Evolutionary conservation across 1,140 invertebrate species (phyloP).

Genomic region (Ostrea edulis): DNA sequence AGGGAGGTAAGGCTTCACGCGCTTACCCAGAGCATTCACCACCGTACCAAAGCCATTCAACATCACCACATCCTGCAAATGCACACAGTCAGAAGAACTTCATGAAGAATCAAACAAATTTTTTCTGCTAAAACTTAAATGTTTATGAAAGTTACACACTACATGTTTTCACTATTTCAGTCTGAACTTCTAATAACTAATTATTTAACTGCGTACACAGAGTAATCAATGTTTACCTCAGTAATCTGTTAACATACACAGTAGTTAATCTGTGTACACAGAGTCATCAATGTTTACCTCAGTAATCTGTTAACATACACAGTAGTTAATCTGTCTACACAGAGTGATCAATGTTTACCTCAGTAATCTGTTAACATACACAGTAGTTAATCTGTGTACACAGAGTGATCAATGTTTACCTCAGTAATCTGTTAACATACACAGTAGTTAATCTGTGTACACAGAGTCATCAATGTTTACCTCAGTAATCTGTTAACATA

Average conservation of each 20-base stretch:
- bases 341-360: constrained; percentile 82
- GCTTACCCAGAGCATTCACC: constrained; percentile 97
- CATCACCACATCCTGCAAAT: constrained; percentile 96
- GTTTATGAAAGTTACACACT: too few species aligned
- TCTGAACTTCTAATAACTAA: too few species aligned
- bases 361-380: constrained; percentile 94
- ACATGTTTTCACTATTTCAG: too few species aligned
- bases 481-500: constrained; percentile 96
- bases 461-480: constrained; percentile 78
- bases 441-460: too few species aligned
- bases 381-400: too few species aligned
- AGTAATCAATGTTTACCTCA: constrained; percentile 84
- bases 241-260: constrained; percentile 92
- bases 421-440: constrained; percentile 96
- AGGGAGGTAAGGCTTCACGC: constrained; percentile 98
- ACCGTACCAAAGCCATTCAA: constrained; percentile 99
- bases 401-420: constrained; percentile 79
- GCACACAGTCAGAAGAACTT: not conserved
- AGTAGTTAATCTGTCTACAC: not conserved
- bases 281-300: constrained; percentile 84
- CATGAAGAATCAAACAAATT: not conserved
- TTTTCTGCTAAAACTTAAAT: not conserved
- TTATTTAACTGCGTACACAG: not conserved
- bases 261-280: not conserved
- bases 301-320: constrained; percentile 92